Evolutionary conservation across 1,140 invertebrate species (phyloP).

Genomic region (Aphelinus atriplicis): DNA sequence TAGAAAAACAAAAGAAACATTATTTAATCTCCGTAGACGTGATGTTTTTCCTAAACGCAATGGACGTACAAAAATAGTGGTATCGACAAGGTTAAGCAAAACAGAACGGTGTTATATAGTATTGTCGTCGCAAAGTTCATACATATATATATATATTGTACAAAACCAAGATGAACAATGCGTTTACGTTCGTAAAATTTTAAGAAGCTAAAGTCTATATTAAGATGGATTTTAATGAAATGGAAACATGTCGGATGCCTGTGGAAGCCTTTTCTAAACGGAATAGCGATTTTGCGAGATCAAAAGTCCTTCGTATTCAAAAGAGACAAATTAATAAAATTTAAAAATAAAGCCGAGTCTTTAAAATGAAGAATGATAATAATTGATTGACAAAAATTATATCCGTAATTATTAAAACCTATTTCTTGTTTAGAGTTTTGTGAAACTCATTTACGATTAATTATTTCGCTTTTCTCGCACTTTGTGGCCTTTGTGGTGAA

Average conservation of each 20-base stretch:
- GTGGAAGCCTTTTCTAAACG: slow-evolving; percentile 29
- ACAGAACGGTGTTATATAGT: slow-evolving; percentile 10
- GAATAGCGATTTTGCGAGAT: slow-evolving; percentile 25
- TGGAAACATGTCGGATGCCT: slow-evolving; percentile 34
- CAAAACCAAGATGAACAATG: slow-evolving; percentile 20
- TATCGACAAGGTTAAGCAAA: slow-evolving; percentile 22
- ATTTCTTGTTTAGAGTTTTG: slow-evolving; percentile 7
- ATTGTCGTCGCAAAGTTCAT: slow-evolving; percentile 27
- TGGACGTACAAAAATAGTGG: slow-evolving; percentile 35
- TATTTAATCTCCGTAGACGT: slow-evolving; percentile 32
- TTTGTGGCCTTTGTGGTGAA: slow-evolving; percentile 39
- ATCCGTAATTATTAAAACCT: too few species aligned
- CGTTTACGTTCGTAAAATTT: slow-evolving; percentile 36
- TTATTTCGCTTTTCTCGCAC: slow-evolving; percentile 36
- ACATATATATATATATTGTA: slow-evolving; percentile 19
- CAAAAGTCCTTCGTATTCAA: too few species aligned
- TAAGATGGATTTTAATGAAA: slow-evolving; percentile 31
- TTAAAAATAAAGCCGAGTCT: slow-evolving; percentile 11
- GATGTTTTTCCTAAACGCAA: slow-evolving; percentile 38
- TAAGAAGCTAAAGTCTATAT: slow-evolving; percentile 22
- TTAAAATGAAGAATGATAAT: not conserved
- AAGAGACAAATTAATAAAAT: slow-evolving; percentile 16
- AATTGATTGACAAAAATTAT: too few species aligned
- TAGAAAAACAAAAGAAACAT: slow-evolving; percentile 20
- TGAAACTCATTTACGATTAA: slow-evolving; percentile 16